Base-by-base conservation (phyloP, 2,113 vertebrate species). In the Erinaceus europaeus region DNA sequence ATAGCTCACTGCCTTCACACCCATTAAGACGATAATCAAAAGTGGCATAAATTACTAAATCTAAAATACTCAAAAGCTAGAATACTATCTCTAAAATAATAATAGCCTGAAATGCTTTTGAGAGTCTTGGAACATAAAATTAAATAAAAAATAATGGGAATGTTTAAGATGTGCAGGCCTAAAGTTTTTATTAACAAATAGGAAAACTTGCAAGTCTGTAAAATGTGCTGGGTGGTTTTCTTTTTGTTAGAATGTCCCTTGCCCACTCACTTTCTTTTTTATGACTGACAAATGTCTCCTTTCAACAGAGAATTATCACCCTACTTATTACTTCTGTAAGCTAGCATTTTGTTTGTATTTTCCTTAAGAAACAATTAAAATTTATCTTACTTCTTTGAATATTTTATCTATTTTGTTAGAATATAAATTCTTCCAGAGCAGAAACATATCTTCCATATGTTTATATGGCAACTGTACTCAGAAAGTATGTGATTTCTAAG, bases 161-260 rank as follows among this genome's bases (percentile, higher is more conserved):
- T 48, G 53, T 80, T 61, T 3, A 36, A 18, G 13, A 64, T 67
- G 17, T 67, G 0, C 4, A 53, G 36, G 71, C 27, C 20, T 12
- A 65, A 83, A 80, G 29, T 72, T 89, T 92, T 81, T 36, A 86
- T 61, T 50, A 83, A 23, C 48, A 50, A 88, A 50, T 62, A 75
- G 59, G 27, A 67, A 90, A 86, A 86, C 17, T 62, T 82, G n/a
- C n/a, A 46, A 6, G 75, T 69, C 34, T 38, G 1, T 40, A 46
- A 57, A 68, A 25, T 74, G 7, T 74, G 7, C 52, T 21, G 20
- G 74, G 2, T 23, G 38, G 42, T 86, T 69, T 82, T 40, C 46
- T 32, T 13, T 38, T 77, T n/a, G 59, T 69, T 21, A 76, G 18
- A 80, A 80, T 50, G 38, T 61, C 38, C n/a, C 65, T 80, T 68